Percentiles rank a stretch among this genome's conserved stretches.
phyloP scores from a whole-genome alignment of 2,113 vertebrate genomes.

The Furnarius figulus region DNA sequence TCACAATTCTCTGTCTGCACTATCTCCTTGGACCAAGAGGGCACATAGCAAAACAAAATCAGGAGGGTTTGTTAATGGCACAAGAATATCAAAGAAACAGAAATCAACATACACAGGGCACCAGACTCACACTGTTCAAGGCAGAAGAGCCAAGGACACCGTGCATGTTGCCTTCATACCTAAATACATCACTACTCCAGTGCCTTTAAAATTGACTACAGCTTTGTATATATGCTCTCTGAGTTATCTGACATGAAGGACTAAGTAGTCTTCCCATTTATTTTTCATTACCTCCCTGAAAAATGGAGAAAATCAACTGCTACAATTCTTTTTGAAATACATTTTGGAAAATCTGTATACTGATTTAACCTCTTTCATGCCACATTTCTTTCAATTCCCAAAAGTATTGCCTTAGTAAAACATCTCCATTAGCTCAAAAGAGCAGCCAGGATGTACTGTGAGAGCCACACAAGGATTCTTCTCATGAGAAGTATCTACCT shows the following conservation, averaged over 20 bases:
- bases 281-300: neutral
- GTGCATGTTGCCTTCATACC: neutral
- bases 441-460: neutral
- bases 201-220: neutral
- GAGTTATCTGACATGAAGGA: neutral
- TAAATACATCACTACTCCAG: neutral
- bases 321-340: neutral
- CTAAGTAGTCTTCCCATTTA: neutral
- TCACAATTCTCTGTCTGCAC: neutral
- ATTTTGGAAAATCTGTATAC: neutral
- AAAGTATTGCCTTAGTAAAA: neutral
- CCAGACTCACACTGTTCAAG: neutral
- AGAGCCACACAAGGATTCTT: neutral
- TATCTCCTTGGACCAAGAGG: neutral
- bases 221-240: neutral
- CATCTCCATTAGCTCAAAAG: neutral
- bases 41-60: neutral
- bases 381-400: neutral
- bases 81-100: neutral
- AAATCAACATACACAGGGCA: fast-evolving
- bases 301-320: conserved; percentile 13
- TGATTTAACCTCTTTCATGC: neutral
- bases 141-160: neutral
- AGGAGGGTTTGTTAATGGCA: neutral
- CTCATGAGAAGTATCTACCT: neutral